A percentile compares a stretch with the other conserved stretches of the same genome.
Conservation (phyloP, 2,888 invertebrate species). For the Polia nebulosa region DNA sequence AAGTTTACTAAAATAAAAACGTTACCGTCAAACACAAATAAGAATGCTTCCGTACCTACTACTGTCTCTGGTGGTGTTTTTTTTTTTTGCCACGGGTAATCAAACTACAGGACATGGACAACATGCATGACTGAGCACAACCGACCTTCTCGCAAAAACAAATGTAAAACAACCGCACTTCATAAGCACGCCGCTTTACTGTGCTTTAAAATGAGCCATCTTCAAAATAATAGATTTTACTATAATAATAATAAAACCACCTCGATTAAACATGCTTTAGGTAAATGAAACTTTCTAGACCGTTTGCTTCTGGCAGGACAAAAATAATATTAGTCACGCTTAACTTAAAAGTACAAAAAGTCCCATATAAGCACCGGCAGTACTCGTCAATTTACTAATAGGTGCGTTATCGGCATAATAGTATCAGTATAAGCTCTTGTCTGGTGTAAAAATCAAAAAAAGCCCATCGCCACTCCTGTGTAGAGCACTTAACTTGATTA, state of each 20-base stretch:
- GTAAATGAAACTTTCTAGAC: not conserved
- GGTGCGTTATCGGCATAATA: conserved; percentile 77
- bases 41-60: not conserved
- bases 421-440: conserved; percentile 74
- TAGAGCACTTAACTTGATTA: conserved; percentile 91
- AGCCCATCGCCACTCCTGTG: conserved; percentile 81
- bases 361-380: conserved; percentile 16
- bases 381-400: conserved; percentile 80
- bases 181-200: not conserved
- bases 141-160: too few relatives aligned
- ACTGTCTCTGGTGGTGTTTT: not conserved
- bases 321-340: not conserved
- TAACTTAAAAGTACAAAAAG: conserved; percentile 11
- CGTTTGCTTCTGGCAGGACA: not conserved
- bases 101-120: not conserved
- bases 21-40: too few relatives aligned
- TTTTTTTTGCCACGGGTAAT: not conserved
- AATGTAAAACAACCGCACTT: not conserved
- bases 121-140: too few relatives aligned
- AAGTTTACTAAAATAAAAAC: too few relatives aligned
- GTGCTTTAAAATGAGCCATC: not conserved
- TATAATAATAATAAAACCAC: not conserved
- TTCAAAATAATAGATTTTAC: not conserved
- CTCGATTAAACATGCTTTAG: not conserved
- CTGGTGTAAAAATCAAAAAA: conserved; percentile 85